Evolutionary conservation across 1,140 invertebrate genomes (phyloP).

Genomic region (Plectus sambesii): DNA sequence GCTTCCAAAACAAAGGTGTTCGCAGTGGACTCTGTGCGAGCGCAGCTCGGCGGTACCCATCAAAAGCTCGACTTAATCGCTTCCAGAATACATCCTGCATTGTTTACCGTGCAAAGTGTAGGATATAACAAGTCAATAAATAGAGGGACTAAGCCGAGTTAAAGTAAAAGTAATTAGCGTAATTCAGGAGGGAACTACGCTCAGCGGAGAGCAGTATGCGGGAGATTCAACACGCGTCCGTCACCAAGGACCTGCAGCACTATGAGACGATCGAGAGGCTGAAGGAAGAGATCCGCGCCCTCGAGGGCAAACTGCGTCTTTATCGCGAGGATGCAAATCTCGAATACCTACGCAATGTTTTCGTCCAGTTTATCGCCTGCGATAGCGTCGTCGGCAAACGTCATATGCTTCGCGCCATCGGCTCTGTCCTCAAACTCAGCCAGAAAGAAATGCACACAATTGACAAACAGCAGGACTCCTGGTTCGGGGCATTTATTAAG

Average conservation of each 20-base stretch:
- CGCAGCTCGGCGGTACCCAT: too few species aligned
- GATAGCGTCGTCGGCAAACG: slow-evolving; percentile 19
- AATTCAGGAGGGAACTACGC: slow-evolving; percentile 32
- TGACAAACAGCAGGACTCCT: too few species aligned
- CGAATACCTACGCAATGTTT: slow-evolving; percentile 42
- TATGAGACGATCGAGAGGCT: slow-evolving; percentile 39
- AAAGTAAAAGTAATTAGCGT: too few species aligned
- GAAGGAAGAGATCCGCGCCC: slow-evolving; percentile 36
- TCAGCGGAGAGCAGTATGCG: slow-evolving; percentile 35
- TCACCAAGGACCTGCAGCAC: slow-evolving; percentile 40
- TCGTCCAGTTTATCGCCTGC: slow-evolving; percentile 36
- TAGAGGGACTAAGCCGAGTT: too few species aligned
- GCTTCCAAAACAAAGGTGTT: too few species aligned
- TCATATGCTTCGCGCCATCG: slow-evolving; percentile 41
- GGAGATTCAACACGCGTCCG: slow-evolving; percentile 33
- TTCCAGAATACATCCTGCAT: too few species aligned
- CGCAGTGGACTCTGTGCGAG: too few species aligned
- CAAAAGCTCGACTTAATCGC: too few species aligned
- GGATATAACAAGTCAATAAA: too few species aligned
- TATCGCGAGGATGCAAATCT: slow-evolving; percentile 30
- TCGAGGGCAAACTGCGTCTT: slow-evolving; percentile 36
- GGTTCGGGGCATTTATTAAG: too few species aligned
- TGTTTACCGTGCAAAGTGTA: too few species aligned
- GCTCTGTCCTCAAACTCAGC: slow-evolving; percentile 31
- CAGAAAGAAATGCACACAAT: slow-evolving; percentile 29